A percentile compares a stretch with the other conserved stretches of the same genome.
phyloP scores from a whole-genome alignment of 2,113 vertebrate species.

The Recurvirostra avosetta region DNA sequence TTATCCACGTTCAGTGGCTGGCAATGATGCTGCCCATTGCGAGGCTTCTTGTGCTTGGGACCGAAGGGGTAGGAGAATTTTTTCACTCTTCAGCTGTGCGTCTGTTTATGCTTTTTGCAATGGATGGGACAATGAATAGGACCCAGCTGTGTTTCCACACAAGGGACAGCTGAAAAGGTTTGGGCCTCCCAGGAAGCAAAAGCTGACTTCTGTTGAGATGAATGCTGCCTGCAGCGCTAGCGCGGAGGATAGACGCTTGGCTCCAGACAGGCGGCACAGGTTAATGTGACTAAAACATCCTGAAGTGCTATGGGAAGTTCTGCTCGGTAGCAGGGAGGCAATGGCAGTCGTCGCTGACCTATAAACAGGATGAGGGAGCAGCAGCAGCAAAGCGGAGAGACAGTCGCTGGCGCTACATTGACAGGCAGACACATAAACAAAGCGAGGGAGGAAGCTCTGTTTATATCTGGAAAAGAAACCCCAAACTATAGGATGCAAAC shows the following conservation, averaged over 20 bases:
- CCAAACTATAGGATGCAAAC: slow-evolving; percentile 53
- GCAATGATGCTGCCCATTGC: background rate
- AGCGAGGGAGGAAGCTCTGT: slow-evolving; percentile 64
- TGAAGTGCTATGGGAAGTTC: slow-evolving; percentile 49
- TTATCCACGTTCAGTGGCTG: rapidly evolving
- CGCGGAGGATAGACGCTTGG: background rate
- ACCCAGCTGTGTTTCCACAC: background rate
- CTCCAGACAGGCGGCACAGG: slow-evolving; percentile 42
- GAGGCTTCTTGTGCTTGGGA: background rate
- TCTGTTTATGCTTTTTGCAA: background rate
- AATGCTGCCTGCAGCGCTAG: background rate
- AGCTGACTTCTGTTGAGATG: background rate
- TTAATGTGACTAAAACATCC: slow-evolving; percentile 58
- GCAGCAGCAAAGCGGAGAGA: slow-evolving; percentile 26
- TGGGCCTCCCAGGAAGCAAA: background rate
- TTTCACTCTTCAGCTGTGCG: background rate
- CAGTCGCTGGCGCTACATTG: slow-evolving; percentile 52
- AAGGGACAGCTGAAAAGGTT: background rate
- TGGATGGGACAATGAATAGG: background rate
- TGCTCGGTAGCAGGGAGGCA: background rate
- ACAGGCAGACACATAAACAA: slow-evolving; percentile 70
- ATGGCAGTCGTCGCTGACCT: slow-evolving; percentile 8
- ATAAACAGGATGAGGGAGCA: slow-evolving; percentile 78
- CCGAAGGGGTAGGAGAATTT: background rate
- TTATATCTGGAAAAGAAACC: slow-evolving; percentile 63